Conservation (phyloP, 2,113 vertebrate species). For the Amblyopsis rosae region DNA sequence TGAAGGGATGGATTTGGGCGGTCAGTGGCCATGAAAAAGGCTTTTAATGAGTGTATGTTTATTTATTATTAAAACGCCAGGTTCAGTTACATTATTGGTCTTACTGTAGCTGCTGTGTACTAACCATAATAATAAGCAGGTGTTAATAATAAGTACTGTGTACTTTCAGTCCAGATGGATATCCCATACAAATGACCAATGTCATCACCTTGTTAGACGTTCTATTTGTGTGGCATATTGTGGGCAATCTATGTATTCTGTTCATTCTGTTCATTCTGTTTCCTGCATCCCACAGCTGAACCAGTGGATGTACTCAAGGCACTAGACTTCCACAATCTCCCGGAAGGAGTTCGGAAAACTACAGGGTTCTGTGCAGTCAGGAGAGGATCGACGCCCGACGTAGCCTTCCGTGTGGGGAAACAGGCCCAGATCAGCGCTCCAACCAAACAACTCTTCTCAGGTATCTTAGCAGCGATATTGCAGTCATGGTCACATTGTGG, state of each 20-base stretch:
- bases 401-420: slow-evolving; percentile 90
- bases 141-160: not conserved
- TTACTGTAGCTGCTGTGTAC: slow-evolving; percentile 5
- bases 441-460: slow-evolving; percentile 94
- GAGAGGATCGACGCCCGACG: slow-evolving; percentile 88
- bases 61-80: slow-evolving; percentile 51
- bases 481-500: too few species aligned
- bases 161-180: not conserved
- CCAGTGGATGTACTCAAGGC: slow-evolving; percentile 93
- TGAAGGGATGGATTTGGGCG: slow-evolving; percentile 48
- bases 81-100: slow-evolving; percentile 30
- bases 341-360: slow-evolving; percentile 90
- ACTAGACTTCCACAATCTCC: slow-evolving; percentile 91
- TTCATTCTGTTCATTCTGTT: slow-evolving; percentile 10
- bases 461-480: slow-evolving; percentile 64
- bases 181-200: not conserved
- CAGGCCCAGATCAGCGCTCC: slow-evolving; percentile 91
- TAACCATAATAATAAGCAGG: not conserved
- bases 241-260: not conserved
- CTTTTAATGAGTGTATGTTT: slow-evolving; percentile 40
- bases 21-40: slow-evolving; percentile 12
- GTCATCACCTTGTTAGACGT: not conserved
- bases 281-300: slow-evolving; percentile 80
- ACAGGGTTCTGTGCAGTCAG: slow-evolving; percentile 89
- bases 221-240: not conserved